Percentiles rank a stretch among this genome's conserved stretches.
Evolutionary conservation across 2,113 vertebrate species (phyloP).

Genomic region (Pongo pygmaeus): DNA sequence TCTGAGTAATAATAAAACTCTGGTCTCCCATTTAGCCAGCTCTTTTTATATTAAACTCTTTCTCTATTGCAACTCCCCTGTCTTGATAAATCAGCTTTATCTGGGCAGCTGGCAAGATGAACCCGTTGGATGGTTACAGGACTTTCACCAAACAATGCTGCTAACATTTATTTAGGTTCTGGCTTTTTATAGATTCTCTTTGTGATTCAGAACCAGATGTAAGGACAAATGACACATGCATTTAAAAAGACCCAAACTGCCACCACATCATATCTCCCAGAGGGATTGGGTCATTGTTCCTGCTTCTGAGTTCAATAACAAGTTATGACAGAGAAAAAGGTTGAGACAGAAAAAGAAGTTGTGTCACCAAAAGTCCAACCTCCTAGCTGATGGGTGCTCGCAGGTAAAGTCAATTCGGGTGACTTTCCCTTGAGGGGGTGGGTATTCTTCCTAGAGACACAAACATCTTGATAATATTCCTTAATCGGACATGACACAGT

Average conservation of each 20-base stretch:
- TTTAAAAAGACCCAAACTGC: not conserved
- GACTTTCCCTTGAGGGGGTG: no score
- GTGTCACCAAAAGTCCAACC: not conserved
- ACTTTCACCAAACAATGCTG: not conserved
- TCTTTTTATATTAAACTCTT: no score
- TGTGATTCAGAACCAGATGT: accelerated
- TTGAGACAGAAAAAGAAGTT: not conserved
- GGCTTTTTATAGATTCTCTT: not conserved
- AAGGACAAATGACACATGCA: not conserved
- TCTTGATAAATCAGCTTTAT: no score
- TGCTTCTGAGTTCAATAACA: not conserved
- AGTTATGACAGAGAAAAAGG: not conserved
- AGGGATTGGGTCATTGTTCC: not conserved
- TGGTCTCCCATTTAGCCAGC: no score
- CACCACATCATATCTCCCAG: not conserved
- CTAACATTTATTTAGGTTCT: not conserved
- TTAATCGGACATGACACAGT: not conserved
- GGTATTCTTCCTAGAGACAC: not conserved
- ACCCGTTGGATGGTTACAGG: no score
- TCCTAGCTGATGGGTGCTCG: not conserved
- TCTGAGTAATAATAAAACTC: no score
- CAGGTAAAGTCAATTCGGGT: not conserved
- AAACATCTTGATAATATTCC: not conserved
- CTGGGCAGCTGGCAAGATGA: no score
- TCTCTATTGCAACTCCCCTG: no score